phyloP scores from a whole-genome alignment of 2,888 invertebrate genomes.

The Caenorhabditis sulstoni region DNA sequence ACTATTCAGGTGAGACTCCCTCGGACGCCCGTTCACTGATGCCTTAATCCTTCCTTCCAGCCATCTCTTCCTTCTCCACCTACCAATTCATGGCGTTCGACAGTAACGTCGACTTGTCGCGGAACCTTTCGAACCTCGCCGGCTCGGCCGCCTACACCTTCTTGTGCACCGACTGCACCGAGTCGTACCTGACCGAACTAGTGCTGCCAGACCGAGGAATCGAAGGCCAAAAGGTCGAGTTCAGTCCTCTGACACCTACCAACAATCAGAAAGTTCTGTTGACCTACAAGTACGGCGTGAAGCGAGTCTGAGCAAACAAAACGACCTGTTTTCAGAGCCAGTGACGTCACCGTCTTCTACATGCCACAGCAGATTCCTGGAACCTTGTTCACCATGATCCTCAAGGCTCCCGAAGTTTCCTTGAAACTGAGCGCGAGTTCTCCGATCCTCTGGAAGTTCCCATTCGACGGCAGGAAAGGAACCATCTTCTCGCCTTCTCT shows the following conservation, averaged over 20 bases:
- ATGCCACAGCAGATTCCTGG: slow-evolving; percentile 27
- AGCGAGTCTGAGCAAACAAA: not conserved
- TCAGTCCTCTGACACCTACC: slow-evolving; percentile 15
- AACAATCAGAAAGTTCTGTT: not conserved
- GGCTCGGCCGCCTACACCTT: slow-evolving; percentile 20
- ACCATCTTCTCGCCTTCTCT: slow-evolving; percentile 18
- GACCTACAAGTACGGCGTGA: slow-evolving; percentile 13
- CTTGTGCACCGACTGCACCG: not conserved
- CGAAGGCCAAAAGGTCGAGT: slow-evolving; percentile 7
- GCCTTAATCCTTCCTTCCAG: not conserved
- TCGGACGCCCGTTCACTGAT: not conserved
- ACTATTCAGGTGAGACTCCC: slow-evolving; percentile 3
- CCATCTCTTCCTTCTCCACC: not conserved
- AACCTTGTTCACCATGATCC: slow-evolving; percentile 15
- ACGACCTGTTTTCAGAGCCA: not conserved
- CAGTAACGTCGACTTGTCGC: slow-evolving; percentile 6
- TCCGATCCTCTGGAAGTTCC: slow-evolving; percentile 6
- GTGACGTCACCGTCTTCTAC: not conserved
- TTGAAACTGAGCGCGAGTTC: not conserved
- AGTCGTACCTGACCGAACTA: not conserved
- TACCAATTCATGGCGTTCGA: slow-evolving; percentile 6
- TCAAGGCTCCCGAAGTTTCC: not conserved
- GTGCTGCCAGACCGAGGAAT: slow-evolving; percentile 8
- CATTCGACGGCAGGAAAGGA: slow-evolving; percentile 15
- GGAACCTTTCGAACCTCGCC: slow-evolving; percentile 3